Evolutionary conservation across 2,888 invertebrate genomes (phyloP), one percentile per base, ranked within the genome.

Genomic region (Scaeva pyrastri): DNA sequence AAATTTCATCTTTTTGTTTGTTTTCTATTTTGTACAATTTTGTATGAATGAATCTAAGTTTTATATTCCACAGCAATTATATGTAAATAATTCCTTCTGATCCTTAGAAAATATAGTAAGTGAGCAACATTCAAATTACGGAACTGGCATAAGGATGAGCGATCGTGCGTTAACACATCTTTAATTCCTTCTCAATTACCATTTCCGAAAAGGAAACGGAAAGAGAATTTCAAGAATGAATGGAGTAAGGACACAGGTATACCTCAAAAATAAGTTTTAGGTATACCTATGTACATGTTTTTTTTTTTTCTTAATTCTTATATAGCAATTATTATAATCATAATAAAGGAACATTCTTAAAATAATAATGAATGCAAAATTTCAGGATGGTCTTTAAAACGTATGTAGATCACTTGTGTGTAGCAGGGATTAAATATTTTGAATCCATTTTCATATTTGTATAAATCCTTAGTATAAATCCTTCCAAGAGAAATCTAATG

Each of bases 51-150:
- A 80, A 80, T 31, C 5, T 10, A 16, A n/a, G 75, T 72, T 52
- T 36, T 52, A 85, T 80, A 80, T 85, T 85, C 52, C 84, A 80
- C 80, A 85, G 84, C 50, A 72, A 80, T 85, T 85, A 85, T 76
- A 72, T 11, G 16, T 5, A 31, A 31, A 31, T 31, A 58, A 41
- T 2, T 64, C 41, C n/a, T 48, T 41, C 41, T 74, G 41, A 74
- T 64, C 73, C 70, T 70, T 48, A 66, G 23, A n/a, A 52, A 14
- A 55, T 7, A n/a, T n/a, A 21, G 0, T 39, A 77, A 79, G 58
- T 79, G 75, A 75, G 68, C 80, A 85, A 80, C 84, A 85, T 80
- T 80, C 76, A 80, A 80, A 85, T 85, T 76, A 68, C 76, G 80
- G 80, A 85, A 85, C 80, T 85, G 56, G 8, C 8, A 31, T 4